Evolutionary conservation across 2,113 vertebrate genomes (phyloP), one percentile per base, ranked within the genome.

Genomic region (Ctenodactylus gundi): DNA sequence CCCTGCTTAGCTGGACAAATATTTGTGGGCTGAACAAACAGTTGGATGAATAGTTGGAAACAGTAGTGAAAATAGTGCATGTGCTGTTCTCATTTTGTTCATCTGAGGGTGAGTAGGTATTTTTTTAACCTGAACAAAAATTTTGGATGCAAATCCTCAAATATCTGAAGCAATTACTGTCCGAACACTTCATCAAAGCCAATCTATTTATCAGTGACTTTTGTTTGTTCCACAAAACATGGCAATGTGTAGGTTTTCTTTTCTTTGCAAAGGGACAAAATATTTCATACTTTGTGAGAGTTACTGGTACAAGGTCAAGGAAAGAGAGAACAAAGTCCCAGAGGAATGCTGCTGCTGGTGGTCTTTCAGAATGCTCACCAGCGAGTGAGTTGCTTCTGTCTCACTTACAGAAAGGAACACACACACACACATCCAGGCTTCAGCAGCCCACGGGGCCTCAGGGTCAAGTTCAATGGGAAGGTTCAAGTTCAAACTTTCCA

Each of bases 401-500:
- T 36, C 13, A 7, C 77, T n/a, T 21, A 55, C 5, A 39, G 57
- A 58, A 41, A 2, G 3, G 10, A 80, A 75, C 1, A 20, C 1
- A 49, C 23, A 76, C 68, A 81, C n/a, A n/a, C n/a, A n/a, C n/a
- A n/a, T 27, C 44, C 44, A 31, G 4, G 36, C 46, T n/a, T 41
- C 2, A 0, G 0, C 25, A 31, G 11, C 29, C 53, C 14, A 18
- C 0, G 1, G 27, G 13, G 29, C n/a, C 23, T 65, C 67, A 5
- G 4, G n/a, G 25, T 67, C 46, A 41, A 9, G n/a, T 15, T 67
- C 53, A 36, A 27, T 31, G 44, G 29, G 62, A 91, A 75, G 53
- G 46, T 75, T 18, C 46, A 20, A 31, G 46, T 51, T 34, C 46
- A 20, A 75, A 75, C 46, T 21, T 75, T 75, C 46, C 72, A 49